A percentile compares a stretch with the other conserved stretches of the same genome.
Evolutionary conservation across 2,888 invertebrate genomes (phyloP).

Genomic region (Nomada flava): DNA sequence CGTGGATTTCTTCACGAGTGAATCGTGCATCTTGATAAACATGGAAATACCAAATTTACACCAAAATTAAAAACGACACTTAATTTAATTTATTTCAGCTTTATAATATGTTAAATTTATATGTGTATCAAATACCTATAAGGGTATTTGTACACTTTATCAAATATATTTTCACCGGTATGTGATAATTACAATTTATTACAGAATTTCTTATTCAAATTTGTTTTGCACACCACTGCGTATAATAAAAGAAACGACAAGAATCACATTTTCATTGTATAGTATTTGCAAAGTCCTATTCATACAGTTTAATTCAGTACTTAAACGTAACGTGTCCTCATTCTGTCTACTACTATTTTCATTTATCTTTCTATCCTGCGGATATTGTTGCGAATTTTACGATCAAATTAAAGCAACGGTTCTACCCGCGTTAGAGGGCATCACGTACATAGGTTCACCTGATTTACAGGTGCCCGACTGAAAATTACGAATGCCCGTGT

Average conservation of each 20-base stretch:
- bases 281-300: neutral
- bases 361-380: neutral
- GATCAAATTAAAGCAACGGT: constrained; percentile 24
- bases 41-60: no score
- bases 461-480: neutral
- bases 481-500: neutral
- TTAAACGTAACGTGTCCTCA: neutral
- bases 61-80: no score
- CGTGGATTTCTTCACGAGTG: no score
- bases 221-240: no score
- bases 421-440: neutral
- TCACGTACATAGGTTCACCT: no score
- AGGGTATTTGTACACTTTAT: neutral
- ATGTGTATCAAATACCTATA: no score
- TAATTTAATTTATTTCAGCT: no score
- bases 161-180: neutral
- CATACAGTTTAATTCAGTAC: neutral
- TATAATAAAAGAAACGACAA: neutral
- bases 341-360: constrained; percentile 2
- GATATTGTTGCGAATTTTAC: constrained; percentile 9
- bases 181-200: neutral
- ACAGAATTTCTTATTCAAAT: no score
- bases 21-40: no score
- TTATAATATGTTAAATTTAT: no score
- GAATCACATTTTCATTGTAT: no score